Conservation (phyloP, 2,113 vertebrate genomes). For the Zapus hudsonius region DNA sequence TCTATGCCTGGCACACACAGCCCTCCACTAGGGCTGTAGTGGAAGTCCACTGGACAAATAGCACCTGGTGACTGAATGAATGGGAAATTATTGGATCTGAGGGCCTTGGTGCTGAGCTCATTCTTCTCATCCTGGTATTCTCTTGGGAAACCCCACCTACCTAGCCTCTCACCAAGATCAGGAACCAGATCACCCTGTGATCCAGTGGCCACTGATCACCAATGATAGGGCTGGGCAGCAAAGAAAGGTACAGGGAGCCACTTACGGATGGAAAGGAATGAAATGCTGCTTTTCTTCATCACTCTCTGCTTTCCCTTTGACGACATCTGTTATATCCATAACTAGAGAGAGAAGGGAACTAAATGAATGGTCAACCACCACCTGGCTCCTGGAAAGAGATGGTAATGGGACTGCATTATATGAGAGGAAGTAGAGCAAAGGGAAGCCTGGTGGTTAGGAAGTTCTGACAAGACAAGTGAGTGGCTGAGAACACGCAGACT, state of each 20-base stretch:
- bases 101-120: background rate
- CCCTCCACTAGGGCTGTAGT: background rate
- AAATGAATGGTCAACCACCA: background rate
- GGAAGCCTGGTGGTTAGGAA: background rate
- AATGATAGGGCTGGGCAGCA: background rate
- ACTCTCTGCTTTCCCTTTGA: slow-evolving; percentile 96
- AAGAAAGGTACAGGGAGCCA: background rate
- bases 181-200: background rate
- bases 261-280: slow-evolving; percentile 98
- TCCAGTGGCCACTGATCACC: background rate
- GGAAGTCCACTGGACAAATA: background rate
- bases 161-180: background rate
- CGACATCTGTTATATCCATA: slow-evolving; percentile 98
- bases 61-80: background rate
- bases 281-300: slow-evolving; percentile 98
- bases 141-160: background rate
- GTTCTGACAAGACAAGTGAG: background rate
- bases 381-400: background rate
- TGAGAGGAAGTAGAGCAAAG: background rate
- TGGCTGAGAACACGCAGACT: background rate
- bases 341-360: slow-evolving; percentile 84
- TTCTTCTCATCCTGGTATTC: background rate
- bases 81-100: background rate
- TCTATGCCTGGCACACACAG: rapidly evolving
- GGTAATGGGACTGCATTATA: background rate